phyloP scores from a whole-genome alignment of 2,113 vertebrate genomes.

The Apus apus region DNA sequence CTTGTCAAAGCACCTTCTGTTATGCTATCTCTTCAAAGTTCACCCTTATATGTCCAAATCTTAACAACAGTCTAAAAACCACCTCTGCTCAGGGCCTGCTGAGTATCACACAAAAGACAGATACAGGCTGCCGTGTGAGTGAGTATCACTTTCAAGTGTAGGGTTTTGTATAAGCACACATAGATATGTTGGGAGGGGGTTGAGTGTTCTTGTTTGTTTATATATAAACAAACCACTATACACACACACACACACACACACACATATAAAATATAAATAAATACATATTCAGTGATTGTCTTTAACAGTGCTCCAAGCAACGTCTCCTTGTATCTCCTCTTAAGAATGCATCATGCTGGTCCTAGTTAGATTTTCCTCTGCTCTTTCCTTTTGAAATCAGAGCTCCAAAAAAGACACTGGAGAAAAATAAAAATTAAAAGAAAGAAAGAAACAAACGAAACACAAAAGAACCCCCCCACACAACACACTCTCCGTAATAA shows the following conservation, averaged over 20 bases:
- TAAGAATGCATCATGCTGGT: neutral
- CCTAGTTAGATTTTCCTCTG: neutral
- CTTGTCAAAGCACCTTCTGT: neutral
- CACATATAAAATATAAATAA: too few relatives aligned
- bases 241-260: too few relatives aligned
- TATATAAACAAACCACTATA: too few relatives aligned
- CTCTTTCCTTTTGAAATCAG: neutral
- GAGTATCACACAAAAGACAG: neutral
- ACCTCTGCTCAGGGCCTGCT: neutral
- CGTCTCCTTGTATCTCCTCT: neutral
- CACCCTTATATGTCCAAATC: neutral
- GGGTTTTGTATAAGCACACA: neutral
- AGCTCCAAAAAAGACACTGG: neutral
- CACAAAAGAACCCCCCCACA: too few relatives aligned
- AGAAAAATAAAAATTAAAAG: too few relatives aligned
- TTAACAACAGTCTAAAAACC: neutral
- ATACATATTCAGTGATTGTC: rapidly evolving
- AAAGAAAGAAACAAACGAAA: too few relatives aligned
- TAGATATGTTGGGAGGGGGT: rapidly evolving
- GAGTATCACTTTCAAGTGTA: neutral
- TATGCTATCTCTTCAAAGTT: neutral
- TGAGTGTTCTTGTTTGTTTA: too few relatives aligned
- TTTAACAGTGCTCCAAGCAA: neutral
- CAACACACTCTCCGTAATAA: rapidly evolving
- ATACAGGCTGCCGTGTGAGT: rapidly evolving